These are phyloP conservation scores for Danio aesculapii DNA, from an alignment of 2,797 vertebrate species.

Conservation along the genomic window DNA sequence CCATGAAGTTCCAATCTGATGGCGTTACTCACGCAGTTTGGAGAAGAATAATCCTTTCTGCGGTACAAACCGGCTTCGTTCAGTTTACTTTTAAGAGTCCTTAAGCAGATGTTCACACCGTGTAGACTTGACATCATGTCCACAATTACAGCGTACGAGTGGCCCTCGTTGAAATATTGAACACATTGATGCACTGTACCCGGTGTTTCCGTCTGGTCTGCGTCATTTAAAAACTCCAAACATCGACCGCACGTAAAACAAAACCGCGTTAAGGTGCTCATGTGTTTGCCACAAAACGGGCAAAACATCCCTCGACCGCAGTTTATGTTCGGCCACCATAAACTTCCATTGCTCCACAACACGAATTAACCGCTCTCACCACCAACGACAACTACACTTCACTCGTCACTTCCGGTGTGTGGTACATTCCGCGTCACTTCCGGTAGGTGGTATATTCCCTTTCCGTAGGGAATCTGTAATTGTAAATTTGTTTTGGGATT, in stretches of 20 bases:
- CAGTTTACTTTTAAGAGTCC: slow-evolving; percentile 50
- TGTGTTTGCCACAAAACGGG: no score
- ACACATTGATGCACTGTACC: slow-evolving; percentile 16
- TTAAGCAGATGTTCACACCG: slow-evolving; percentile 45
- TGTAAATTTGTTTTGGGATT: no score
- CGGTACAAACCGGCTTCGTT: slow-evolving; percentile 46
- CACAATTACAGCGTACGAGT: slow-evolving; percentile 41
- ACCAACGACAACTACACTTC: no score
- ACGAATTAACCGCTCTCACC: no score
- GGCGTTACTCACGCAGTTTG: neutral
- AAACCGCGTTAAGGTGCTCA: no score
- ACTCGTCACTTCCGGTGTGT: no score
- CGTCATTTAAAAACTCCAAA: slow-evolving; percentile 29
- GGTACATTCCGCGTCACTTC: no score
- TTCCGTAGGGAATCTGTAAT: no score
- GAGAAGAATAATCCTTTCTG: slow-evolving; percentile 14
- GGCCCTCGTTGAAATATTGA: slow-evolving; percentile 51
- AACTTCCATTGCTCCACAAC: no score
- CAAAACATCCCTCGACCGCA: no score
- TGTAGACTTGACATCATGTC: slow-evolving; percentile 11
- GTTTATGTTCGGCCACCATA: no score
- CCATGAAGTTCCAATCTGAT: slow-evolving; percentile 34
- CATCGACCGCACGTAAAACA: neutral
- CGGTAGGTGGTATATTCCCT: no score
- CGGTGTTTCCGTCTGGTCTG: neutral